These are phyloP conservation scores for Coryphaenoides rupestris DNA, from an alignment of 2,113 vertebrate species.

Conservation along the genomic window DNA sequence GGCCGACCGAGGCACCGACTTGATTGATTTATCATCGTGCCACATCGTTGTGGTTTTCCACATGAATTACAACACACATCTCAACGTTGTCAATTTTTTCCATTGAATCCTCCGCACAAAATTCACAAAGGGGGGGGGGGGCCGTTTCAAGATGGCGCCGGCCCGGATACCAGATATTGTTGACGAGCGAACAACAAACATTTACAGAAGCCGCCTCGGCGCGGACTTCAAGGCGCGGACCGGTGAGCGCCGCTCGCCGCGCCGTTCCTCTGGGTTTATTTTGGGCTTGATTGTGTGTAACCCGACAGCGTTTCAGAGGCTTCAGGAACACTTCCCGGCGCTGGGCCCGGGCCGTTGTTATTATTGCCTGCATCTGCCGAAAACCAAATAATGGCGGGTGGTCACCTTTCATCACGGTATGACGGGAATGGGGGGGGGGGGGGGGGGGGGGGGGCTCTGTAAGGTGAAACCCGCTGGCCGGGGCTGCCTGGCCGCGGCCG, in stretches of 20 bases:
- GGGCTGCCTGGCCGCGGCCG: slow-evolving; percentile 19
- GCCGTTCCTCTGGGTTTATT: slow-evolving; percentile 63
- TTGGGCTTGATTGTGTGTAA: slow-evolving; percentile 53
- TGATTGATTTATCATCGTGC: too few relatives aligned
- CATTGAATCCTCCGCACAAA: slow-evolving; percentile 23
- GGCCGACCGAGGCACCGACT: too few relatives aligned
- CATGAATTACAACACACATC: too few relatives aligned
- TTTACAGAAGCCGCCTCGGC: slow-evolving; percentile 57
- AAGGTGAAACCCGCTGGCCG: slow-evolving; percentile 55
- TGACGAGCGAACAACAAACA: slow-evolving; percentile 68
- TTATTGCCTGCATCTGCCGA: slow-evolving; percentile 70
- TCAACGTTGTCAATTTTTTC: slow-evolving; percentile 31
- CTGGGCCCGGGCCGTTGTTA: slow-evolving; percentile 49
- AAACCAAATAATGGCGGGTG: slow-evolving; percentile 73
- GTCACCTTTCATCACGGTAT: slow-evolving; percentile 72
- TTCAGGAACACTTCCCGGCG: slow-evolving; percentile 52
- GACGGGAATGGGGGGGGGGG: slow-evolving; percentile 67
- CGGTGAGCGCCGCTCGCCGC: too few relatives aligned
- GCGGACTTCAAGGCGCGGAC: too few relatives aligned
- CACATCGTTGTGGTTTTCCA: too few relatives aligned
- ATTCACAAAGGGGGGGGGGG: slow-evolving; percentile 39
- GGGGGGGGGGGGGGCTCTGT: too few relatives aligned
- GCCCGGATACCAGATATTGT: slow-evolving; percentile 37
- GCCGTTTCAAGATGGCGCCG: slow-evolving; percentile 29
- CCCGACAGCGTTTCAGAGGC: slow-evolving; percentile 43